These are phyloP conservation scores for Psococerastis gibbosa DNA, from an alignment of 2,888 invertebrate genomes.

Conservation along the genomic window DNA sequence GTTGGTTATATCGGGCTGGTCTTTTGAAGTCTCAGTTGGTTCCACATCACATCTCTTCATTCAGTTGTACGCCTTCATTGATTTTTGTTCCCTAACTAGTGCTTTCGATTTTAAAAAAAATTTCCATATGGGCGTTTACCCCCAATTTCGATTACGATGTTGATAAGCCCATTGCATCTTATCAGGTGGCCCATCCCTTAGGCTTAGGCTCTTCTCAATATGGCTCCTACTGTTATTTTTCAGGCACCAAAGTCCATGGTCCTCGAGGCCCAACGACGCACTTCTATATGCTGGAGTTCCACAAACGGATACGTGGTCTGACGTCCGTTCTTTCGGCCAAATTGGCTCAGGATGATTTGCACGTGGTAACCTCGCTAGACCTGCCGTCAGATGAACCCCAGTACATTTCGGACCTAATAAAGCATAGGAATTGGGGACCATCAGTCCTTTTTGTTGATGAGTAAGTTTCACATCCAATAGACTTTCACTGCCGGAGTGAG, in stretches of 20 bases:
- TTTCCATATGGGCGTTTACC: no score
- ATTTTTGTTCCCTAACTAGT: no score
- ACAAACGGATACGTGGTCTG: slow-evolving; percentile 56
- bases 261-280: slow-evolving; percentile 78
- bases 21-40: no score
- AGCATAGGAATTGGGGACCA: slow-evolving; percentile 84
- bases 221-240: no score
- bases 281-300: slow-evolving; percentile 85
- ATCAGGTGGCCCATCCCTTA: no score
- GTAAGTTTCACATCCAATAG: slow-evolving; percentile 32
- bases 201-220: no score
- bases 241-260: slow-evolving; percentile 58
- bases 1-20: no score
- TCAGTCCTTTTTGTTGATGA: slow-evolving; percentile 86
- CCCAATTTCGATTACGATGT: no score
- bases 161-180: no score
- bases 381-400: slow-evolving; percentile 64
- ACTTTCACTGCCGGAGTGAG: slow-evolving; percentile 3
- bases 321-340: slow-evolving; percentile 73
- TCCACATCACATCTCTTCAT: no score
- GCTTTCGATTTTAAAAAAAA: no score
- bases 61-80: no score
- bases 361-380: slow-evolving; percentile 70
- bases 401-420: slow-evolving; percentile 61
- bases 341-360: slow-evolving; percentile 87